phyloP scores from a whole-genome alignment of 2,113 vertebrate genomes.

The Sinocyclocheilus grahami region DNA sequence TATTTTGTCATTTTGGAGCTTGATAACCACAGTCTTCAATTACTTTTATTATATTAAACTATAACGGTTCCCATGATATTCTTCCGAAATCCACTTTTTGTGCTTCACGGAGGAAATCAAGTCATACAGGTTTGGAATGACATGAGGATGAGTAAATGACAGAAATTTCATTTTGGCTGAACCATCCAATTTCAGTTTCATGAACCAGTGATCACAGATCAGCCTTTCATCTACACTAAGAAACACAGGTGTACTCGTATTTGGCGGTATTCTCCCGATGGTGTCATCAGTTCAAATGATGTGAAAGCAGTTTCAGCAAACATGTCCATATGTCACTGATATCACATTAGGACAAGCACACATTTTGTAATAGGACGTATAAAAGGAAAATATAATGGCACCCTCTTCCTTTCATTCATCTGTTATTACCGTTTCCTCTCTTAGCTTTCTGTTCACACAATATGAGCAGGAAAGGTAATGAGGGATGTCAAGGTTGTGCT shows the following conservation, averaged over 20 bases:
- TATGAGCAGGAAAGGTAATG: constrained; percentile 3
- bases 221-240: not conserved
- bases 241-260: not conserved
- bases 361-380: not conserved
- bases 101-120: not conserved
- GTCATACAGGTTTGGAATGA: not conserved
- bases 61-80: not conserved
- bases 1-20: not conserved
- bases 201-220: constrained; percentile 14
- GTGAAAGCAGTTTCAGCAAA: not conserved
- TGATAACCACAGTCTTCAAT: not conserved
- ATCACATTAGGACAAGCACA: not conserved
- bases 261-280: no score
- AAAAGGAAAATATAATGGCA: constrained; percentile 19
- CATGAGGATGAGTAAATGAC: not conserved
- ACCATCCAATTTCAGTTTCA: not conserved
- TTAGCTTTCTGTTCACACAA: constrained; percentile 8
- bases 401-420: constrained; percentile 16
- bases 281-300: constrained; percentile 10
- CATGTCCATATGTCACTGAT: constrained; percentile 1
- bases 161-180: not conserved
- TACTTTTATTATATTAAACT: not conserved
- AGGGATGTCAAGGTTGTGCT: constrained; percentile 44
- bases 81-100: not conserved
- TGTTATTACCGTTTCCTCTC: constrained; percentile 3